Evolutionary conservation across 2,888 invertebrate species (phyloP), one percentile per base, ranked within the genome.

Genomic region (Coecobrya sp.): DNA sequence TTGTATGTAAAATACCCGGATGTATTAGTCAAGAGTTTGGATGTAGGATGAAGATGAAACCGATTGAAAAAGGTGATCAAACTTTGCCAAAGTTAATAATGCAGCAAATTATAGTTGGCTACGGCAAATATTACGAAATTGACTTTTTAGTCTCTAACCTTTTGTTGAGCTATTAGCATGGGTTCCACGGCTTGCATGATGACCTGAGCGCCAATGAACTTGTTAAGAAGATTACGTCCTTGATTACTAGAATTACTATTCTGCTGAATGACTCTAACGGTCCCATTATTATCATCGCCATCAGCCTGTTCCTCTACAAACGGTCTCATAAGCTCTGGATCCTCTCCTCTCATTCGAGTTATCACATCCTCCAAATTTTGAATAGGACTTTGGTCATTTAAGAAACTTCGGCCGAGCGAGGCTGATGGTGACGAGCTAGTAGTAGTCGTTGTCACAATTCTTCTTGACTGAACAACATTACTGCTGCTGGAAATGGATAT

Each of bases 191-290:
- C 98, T 86, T 97, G 97, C 96, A 98, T 97, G 92, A 98, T 97
- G 95, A 98, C 97, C 95, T 97, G 97, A 93, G 98, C 97, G 90
- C 98, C 98, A 85, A 98, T 96, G 96, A 98, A 98, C 96, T 98
- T 98, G 96, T 98, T 98, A 85, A 98, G 96, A 95, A 98, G 96
- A 93, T 97, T 97, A 89, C 97, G 97, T 5, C 95, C 95, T 36
- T 93, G 65, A 49, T 59, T 70, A 65, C 30, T 42, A 19, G n/a
- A n/a, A n/a, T n/a, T 59, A 7, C 42, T 79, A 25, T 27, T 68
- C 52, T 42, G 25, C 45, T 73, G 73, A 55, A 86, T 85, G 65
- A 81, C 62, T 36, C 55, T 92, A n/a, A n/a, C n/a, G n/a, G 73
- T 55, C 16, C 27, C 73, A 7, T n/a, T 62, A n/a, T 62, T 65